These are phyloP conservation scores for Pluvialis apricaria DNA, from an alignment of 2,113 vertebrate species.

Conservation along the genomic window DNA sequence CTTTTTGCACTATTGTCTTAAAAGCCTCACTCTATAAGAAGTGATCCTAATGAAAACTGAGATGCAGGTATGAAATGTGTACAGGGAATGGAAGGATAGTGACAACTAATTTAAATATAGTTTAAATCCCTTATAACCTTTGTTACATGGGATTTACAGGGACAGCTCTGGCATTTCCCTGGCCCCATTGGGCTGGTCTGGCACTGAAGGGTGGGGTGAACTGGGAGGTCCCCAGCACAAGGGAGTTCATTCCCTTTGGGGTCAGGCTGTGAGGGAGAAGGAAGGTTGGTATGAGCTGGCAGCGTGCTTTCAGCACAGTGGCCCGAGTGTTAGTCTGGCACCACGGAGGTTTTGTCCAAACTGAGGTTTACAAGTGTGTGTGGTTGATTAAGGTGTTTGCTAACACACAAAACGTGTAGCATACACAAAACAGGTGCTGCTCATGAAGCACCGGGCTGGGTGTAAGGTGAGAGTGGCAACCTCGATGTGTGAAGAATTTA, in stretches of 20 bases:
- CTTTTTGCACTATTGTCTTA: neutral
- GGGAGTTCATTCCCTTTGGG: neutral
- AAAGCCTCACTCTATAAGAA: neutral
- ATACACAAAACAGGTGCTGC: neutral
- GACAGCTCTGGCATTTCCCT: neutral
- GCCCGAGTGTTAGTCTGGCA: too few species aligned
- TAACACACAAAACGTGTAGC: fast-evolving
- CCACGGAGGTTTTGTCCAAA: neutral
- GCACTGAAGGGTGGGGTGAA: neutral
- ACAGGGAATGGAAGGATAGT: neutral
- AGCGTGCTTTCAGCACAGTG: fast-evolving
- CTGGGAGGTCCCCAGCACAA: neutral
- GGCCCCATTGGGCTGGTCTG: neutral
- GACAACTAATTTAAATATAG: neutral
- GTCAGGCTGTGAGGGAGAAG: neutral
- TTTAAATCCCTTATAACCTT: neutral
- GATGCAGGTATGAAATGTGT: neutral
- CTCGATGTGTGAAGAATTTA: fast-evolving
- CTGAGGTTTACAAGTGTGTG: neutral
- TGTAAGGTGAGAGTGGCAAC: neutral
- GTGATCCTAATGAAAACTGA: neutral
- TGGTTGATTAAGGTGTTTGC: neutral
- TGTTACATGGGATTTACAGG: neutral
- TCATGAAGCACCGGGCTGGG: neutral
- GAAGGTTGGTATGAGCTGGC: neutral